Conservation (phyloP, 2,888 invertebrate species). For the Eilema griseolum region DNA sequence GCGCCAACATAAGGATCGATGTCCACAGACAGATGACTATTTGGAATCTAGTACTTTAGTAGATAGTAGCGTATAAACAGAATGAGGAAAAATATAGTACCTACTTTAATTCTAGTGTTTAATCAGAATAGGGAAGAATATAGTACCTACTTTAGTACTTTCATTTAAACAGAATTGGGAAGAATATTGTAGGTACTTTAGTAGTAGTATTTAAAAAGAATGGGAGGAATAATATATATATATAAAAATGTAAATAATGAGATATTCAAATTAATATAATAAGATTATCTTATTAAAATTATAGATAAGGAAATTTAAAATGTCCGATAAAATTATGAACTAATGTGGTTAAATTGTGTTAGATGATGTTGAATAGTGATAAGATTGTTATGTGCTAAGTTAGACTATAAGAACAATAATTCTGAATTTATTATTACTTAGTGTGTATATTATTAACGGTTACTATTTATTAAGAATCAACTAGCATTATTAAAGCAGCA, state of each 20-base stretch:
- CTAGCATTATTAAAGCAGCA: background rate
- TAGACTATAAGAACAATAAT: conserved; percentile 9
- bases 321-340: conserved; percentile 5
- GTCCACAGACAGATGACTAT: conserved; percentile 15
- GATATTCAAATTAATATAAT: conserved; percentile 1
- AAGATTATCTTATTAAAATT: background rate
- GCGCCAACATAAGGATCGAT: conserved; percentile 38
- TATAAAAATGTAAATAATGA: background rate
- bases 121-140: background rate
- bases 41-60: background rate
- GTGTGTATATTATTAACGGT: background rate
- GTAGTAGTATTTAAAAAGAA: background rate
- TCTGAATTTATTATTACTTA: conserved; percentile 21
- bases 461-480: background rate
- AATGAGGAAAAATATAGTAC: background rate
- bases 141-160: background rate
- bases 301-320: background rate
- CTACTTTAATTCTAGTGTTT: background rate
- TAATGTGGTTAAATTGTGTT: conserved; percentile 5
- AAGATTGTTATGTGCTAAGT: conserved; percentile 2
- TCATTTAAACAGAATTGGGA: background rate
- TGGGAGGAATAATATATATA: background rate
- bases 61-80: background rate
- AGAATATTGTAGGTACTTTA: background rate
- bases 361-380: background rate